phyloP scores from a whole-genome alignment of 2,113 vertebrate species.

The Grammomys surdaster region DNA sequence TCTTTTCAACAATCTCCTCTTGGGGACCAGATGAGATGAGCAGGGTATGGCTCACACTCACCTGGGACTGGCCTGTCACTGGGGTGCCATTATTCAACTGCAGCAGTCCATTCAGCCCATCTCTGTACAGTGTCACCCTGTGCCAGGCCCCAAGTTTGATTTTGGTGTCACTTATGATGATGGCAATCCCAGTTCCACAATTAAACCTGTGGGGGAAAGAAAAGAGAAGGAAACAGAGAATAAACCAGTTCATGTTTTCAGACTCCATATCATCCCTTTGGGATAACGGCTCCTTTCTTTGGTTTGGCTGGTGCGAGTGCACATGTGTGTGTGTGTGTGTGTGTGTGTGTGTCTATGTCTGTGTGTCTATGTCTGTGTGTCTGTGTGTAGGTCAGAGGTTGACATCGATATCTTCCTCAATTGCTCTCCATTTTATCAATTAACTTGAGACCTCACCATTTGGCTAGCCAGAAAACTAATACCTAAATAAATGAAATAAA shows the following conservation, averaged over 20 bases:
- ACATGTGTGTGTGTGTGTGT: no score
- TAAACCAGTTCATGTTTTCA: background rate
- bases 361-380: background rate
- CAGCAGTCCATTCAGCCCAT: constrained; percentile 93
- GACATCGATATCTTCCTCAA: background rate
- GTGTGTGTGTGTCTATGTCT: background rate
- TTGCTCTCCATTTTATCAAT: background rate
- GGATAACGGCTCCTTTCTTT: background rate
- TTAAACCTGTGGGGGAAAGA: constrained; percentile 91
- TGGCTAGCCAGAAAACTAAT: background rate
- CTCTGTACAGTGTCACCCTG: constrained; percentile 90
- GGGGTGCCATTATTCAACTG: constrained; percentile 90
- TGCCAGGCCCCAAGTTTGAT: constrained; percentile 94
- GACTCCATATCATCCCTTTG: background rate
- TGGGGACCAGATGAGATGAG: no score
- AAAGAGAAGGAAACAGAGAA: background rate
- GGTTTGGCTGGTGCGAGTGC: background rate
- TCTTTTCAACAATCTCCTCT: background rate
- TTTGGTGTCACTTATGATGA: constrained; percentile 90
- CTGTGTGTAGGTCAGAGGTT: background rate
- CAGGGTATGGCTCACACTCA: constrained; percentile 65
- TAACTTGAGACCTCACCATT: background rate
- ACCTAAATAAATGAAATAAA: background rate
- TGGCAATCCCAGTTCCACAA: constrained; percentile 94
- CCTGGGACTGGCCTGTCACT: constrained; percentile 94